Evolutionary conservation across 2,888 invertebrate species (phyloP), one percentile per base, ranked within the genome.

Genomic region (Euzophera pinguis): DNA sequence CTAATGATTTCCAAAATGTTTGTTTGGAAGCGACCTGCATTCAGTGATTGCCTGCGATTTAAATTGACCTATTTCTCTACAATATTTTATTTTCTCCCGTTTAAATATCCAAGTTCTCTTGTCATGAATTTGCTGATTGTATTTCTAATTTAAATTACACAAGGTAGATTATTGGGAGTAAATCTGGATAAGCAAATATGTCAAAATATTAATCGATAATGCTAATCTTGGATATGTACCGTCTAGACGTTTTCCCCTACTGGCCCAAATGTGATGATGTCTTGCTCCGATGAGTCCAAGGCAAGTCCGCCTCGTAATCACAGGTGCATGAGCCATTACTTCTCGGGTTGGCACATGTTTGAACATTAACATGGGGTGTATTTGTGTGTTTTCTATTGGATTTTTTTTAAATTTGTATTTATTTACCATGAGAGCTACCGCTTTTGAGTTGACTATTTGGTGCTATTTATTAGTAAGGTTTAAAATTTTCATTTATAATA

Each of bases 291-390:
- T 32, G 32, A 34, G 32, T 32, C n/a, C n/a, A n/a, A n/a, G n/a
- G n/a, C n/a, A 32, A 32, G 32, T 32, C 42, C 45, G 45, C 32
- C 45, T 45, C 45, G 32, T 45, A 45, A 45, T 45, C 12, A 16
- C 45, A 32, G 45, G 45, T 45, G 45, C 45, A 45, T 45, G 32
- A 45, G 10, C 10, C 32, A 45, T 45, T 34, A 9, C 45, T 14
- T 45, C 14, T 45, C 16, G 45, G 32, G 45, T 45, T 32, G 7
- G 32, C 16, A 16, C 45, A 32, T 13, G 27, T 43, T n/a, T 39
- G 5, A 9, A 16, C 16, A 59, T 53, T 55, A 59, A 57, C 51
- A 54, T 45, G 37, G 45, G 32, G 14, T 45, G 22, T 22, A 22
- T 13, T 13, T 43, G 16, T 47, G 16, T 35, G 16, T 47, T n/a